Conservation (phyloP, 2,888 invertebrate species). For the Sepioteuthis lessoniana region DNA sequence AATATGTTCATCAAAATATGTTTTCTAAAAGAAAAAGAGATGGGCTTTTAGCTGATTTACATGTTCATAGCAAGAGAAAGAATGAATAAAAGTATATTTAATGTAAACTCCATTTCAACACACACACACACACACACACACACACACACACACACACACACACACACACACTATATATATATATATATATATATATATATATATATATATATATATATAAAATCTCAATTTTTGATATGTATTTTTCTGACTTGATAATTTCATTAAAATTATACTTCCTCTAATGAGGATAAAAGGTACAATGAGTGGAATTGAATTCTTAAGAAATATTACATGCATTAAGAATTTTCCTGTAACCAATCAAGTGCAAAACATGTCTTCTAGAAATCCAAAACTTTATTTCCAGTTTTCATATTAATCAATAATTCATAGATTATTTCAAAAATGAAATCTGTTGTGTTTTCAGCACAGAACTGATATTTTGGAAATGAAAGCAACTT, state of each 20-base stretch:
- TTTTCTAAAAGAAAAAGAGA: neutral
- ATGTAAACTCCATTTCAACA: neutral
- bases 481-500: neutral
- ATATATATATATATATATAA: no score
- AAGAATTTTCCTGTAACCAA: neutral
- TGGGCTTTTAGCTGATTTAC: neutral
- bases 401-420: neutral
- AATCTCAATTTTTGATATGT: slow-evolving; percentile 10
- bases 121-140: neutral
- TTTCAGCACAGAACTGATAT: neutral
- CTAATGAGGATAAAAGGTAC: neutral
- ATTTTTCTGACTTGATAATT: neutral
- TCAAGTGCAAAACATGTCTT: slow-evolving; percentile 33
- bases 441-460: neutral
- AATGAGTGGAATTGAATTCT: slow-evolving; percentile 33
- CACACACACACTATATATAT: no score
- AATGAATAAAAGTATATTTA: neutral
- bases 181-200: no score
- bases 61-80: neutral
- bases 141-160: neutral
- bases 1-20: neutral
- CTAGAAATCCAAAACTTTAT: neutral
- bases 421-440: neutral
- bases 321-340: neutral
- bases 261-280: neutral